A percentile compares a stretch with the other conserved stretches of the same genome.
Evolutionary conservation across 2,888 invertebrate genomes (phyloP).

Genomic region (Erebia palarica): DNA sequence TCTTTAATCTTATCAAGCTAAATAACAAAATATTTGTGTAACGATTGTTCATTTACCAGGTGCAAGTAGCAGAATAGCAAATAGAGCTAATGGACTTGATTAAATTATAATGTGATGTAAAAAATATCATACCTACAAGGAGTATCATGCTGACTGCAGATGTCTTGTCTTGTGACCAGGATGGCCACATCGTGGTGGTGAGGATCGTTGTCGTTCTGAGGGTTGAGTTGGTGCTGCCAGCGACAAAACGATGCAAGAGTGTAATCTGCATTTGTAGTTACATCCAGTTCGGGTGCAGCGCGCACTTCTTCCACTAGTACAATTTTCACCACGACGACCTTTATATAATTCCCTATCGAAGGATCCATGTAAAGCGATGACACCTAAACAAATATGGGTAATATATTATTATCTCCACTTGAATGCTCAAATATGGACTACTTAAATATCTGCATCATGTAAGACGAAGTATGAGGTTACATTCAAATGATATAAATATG

Average conservation of each 20-base stretch:
- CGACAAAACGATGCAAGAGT: conserved; percentile 93
- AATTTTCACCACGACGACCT: conserved; percentile 93
- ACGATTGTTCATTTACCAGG: not conserved
- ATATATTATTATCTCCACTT: not conserved
- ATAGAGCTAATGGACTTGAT: not conserved
- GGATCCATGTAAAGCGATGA: conserved; percentile 93
- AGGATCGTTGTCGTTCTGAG: conserved; percentile 89
- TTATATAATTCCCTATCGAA: conserved; percentile 94
- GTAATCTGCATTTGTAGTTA: conserved; percentile 91
- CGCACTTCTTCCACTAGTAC: conserved; percentile 87
- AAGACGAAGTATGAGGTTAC: conserved; percentile 13
- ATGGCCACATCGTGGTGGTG: conserved; percentile 96
- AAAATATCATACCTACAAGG: conserved; percentile 76
- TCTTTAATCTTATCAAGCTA: too few species aligned
- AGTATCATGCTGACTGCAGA: conserved; percentile 84
- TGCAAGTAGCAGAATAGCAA: not conserved
- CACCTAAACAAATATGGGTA: conserved; percentile 65
- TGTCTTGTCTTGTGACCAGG: conserved; percentile 90
- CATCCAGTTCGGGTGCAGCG: conserved; percentile 85
- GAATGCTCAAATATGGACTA: not conserved
- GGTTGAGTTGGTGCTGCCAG: conserved; percentile 91
- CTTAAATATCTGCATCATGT: too few species aligned
- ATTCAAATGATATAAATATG: conserved; percentile 10
- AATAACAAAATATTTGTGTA: too few species aligned
- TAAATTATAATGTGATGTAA: conserved; percentile 20